Conservation (phyloP, 2,113 vertebrate species). For the Nasalis larvatus region DNA sequence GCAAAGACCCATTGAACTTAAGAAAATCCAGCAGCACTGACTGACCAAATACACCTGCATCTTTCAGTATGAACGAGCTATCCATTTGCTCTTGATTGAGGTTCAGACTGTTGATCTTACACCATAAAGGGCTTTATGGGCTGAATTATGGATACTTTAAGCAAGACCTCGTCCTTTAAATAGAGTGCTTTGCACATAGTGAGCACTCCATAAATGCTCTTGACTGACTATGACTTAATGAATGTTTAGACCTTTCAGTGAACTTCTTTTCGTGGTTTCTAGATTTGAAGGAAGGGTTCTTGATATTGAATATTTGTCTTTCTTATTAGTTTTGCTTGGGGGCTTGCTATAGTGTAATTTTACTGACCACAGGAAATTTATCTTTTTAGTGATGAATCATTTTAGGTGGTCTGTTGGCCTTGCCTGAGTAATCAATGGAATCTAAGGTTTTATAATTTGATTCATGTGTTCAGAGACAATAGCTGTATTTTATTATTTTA, state of each 20-base stretch:
- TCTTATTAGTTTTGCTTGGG: background rate
- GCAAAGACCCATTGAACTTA: constrained; percentile 24
- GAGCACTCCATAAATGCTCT: constrained; percentile 56
- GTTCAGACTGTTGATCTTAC: constrained; percentile 62
- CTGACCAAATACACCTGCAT: constrained; percentile 23
- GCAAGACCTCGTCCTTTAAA: constrained; percentile 47
- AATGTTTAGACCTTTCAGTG: background rate
- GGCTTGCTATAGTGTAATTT: background rate
- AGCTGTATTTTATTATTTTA: no score
- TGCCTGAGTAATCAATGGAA: background rate
- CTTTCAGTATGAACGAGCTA: background rate
- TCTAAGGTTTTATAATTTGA: constrained; percentile 11
- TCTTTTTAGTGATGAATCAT: constrained; percentile 22
- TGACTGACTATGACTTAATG: background rate
- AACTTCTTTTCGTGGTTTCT: constrained; percentile 38
- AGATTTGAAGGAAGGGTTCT: background rate
- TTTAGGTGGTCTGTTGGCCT: constrained; percentile 2
- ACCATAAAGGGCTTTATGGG: constrained; percentile 57
- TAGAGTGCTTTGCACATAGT: constrained; percentile 57
- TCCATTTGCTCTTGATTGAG: constrained; percentile 42
- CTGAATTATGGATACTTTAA: constrained; percentile 59
- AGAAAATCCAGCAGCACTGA: background rate
- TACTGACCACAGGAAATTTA: background rate
- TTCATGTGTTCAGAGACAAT: background rate
- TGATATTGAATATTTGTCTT: constrained; percentile 15